Conservation (phyloP, 2,888 invertebrate genomes). For the Stegophylla sp. region DNA sequence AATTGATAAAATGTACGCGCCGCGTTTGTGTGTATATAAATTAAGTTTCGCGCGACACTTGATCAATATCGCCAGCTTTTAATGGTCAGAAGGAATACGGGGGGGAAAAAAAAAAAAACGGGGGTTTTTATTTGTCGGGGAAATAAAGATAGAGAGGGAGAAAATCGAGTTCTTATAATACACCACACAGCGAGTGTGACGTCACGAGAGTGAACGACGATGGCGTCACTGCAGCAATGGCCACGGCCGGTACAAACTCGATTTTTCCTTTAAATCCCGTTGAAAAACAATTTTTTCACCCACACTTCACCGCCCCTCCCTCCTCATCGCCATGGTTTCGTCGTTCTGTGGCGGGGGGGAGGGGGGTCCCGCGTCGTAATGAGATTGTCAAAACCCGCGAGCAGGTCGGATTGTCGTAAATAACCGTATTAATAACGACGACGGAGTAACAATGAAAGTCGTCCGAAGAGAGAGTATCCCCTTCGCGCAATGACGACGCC, state of each 20-base stretch:
- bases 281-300: slow-evolving; percentile 18
- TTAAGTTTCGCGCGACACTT: slow-evolving; percentile 32
- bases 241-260: slow-evolving; percentile 22
- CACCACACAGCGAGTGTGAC: slow-evolving; percentile 30
- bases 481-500: not conserved
- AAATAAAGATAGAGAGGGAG: no score
- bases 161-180: slow-evolving; percentile 33
- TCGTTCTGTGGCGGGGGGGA: not conserved
- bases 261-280: slow-evolving; percentile 36
- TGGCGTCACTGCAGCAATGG: no score
- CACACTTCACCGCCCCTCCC: not conserved
- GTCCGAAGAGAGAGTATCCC: not conserved
- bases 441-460: not conserved
- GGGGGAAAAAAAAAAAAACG: not conserved
- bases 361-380: slow-evolving; percentile 5
- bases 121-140: slow-evolving; percentile 12
- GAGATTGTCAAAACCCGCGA: not conserved
- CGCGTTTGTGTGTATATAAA: slow-evolving; percentile 3
- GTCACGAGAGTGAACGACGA: slow-evolving; percentile 12
- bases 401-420: not conserved
- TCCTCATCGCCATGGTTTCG: not conserved
- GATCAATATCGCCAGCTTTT: slow-evolving; percentile 34
- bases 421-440: not conserved
- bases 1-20: no score
- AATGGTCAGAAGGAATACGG: slow-evolving; percentile 5